Base-by-base conservation (phyloP, 1,140 invertebrate genomes). In the Drosophila dunni region DNA sequence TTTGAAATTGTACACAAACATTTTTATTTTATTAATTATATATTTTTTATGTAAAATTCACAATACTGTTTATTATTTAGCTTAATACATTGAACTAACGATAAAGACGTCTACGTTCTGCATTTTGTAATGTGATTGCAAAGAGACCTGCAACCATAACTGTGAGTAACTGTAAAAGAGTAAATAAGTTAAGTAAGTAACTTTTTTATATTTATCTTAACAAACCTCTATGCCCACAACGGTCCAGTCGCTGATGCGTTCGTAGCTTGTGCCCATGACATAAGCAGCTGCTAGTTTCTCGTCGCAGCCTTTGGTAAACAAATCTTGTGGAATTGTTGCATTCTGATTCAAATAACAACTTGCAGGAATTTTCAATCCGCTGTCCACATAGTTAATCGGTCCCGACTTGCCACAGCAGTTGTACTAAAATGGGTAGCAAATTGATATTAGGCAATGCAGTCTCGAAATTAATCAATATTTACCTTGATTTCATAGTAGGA, bases 261-360 rank as follows among this genome's bases (percentile, higher is more conserved):
- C 90, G 45, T 76, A 91, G 15, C 68, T 68, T n/a, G 86, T 84
- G 20, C 84, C 88, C 44, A 64, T 77, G 8, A 56, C 6, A 48
- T 64, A 91, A 10, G 77, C 81, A 6, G 57, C 40, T 0, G 64
- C 69, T 29, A 91, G 44, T 10, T 57, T 63, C n/a, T 70, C 63
- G 34, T 80, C 38, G 50, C 90, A 91, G 1, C 90, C 90, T 2
- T 10, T 33, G 0, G 68, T 71, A 45, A 74, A 91, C 0, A 91
- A 78, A 73, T 90, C 81, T n/a, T 53, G 54, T 1, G 36, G 2
- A 20, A 78, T 79, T 3, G 72, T 72, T 1, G 81, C 45, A 7
- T 91, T 91, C 44, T 86, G 81, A 42, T 90, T 79, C 6, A 78
- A 69, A 61, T 89, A 91, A 53, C 90, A 91, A 40, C 86, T 91